Percentiles rank a stretch among this genome's conserved stretches.
These are phyloP conservation scores for Chiroxiphia lanceolata DNA, from an alignment of 2,797 vertebrate genomes.

Conservation along the genomic window DNA sequence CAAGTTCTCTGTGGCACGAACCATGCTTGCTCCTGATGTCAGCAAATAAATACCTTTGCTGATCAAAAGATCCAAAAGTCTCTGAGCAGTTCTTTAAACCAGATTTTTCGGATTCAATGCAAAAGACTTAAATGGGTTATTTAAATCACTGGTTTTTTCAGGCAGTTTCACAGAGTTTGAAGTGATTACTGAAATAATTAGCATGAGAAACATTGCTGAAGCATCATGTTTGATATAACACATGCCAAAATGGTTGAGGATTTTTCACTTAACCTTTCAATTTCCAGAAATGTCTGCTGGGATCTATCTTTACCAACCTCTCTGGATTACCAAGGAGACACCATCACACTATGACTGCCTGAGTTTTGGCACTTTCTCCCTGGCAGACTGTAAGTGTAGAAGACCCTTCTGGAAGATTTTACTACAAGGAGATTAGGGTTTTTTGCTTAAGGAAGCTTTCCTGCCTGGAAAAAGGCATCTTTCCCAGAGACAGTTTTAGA, in stretches of 20 bases:
- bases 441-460: no score
- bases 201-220: not conserved
- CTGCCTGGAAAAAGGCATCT: no score
- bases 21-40: no score
- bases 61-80: no score
- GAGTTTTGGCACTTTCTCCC: not conserved
- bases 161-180: not conserved
- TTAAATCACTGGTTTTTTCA: not conserved
- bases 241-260: not conserved
- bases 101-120: no score
- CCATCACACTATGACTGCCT: accelerated
- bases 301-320: not conserved
- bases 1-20: no score
- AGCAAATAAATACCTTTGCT: no score
- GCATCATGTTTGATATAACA: accelerated
- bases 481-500: no score
- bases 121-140: not conserved
- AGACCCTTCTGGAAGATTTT: no score
- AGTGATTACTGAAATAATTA: not conserved
- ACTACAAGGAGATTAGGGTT: no score
- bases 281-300: not conserved
- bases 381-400: not conserved
- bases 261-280: not conserved
- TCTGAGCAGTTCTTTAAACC: no score
- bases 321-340: not conserved